Evolutionary conservation across 2,888 invertebrate genomes (phyloP), one percentile per base, ranked within the genome.

Genomic region (Aporophyla nigra): DNA sequence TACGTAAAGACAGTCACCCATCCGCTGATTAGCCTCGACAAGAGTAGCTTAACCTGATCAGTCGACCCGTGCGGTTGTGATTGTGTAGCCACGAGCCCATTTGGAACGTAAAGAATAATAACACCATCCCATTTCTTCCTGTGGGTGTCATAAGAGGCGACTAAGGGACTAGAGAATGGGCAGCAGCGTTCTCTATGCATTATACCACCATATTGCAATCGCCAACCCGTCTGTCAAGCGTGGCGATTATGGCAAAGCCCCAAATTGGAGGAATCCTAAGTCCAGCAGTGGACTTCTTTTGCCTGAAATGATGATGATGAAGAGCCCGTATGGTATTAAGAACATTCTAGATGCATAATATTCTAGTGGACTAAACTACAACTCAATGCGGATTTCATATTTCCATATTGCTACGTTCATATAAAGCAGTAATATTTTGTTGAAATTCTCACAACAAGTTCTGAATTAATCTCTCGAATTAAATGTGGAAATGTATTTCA

Each of bases 331-430:
- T n/a, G 27, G 24, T 54, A 27, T n/a, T 40, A 70, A 7, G 12
- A 53, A 43, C 19, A 27, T n/a, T 4, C n/a, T 71, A 54, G 14
- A 78, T 66, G 59, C 56, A 66, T 65, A 72, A 69, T 72, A 56
- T 66, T 53, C 51, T 66, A 54, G 21, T 16, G 21, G 51, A 24
- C 61, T 56, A 73, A 70, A 66, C 73, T 53, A 61, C 63, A 12
- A 74, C 33, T 74, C 75, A 12, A 40, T 27, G 58, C 51, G 53
- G 51, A 68, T 65, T 81, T 85, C 24, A 49, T 69, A 69, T 79
- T 74, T 84, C 59, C 40, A 71, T 82, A 73, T 82, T 40, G 58
- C 66, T 46, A 14, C 51, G 14, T 81, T 82, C 67, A 84, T 63
- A 21, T 80, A 63, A 19, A 24, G 68, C 58, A 71, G 82, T 65